Percentiles rank a stretch among this genome's conserved stretches.
phyloP scores from a whole-genome alignment of 2,113 vertebrate genomes.

The Peromyscus maniculatus region DNA sequence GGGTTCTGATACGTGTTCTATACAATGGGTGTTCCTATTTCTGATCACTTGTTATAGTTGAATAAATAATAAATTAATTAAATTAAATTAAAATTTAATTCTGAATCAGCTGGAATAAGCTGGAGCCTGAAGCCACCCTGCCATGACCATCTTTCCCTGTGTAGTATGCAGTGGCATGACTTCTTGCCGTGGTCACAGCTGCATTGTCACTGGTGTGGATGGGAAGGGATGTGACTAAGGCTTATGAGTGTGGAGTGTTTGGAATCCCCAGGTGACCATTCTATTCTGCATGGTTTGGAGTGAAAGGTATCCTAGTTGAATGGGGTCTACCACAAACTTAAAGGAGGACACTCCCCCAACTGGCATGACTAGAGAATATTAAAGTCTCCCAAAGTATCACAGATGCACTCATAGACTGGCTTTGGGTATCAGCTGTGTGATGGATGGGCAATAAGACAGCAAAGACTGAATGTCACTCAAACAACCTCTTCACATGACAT shows the following conservation, averaged over 20 bases:
- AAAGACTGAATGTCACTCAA: neutral
- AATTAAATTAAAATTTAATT: too few relatives aligned
- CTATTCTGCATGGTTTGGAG: neutral
- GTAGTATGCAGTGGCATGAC: neutral
- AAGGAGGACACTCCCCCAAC: neutral
- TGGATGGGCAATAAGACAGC: neutral
- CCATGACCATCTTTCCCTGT: neutral
- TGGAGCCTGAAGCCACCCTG: neutral
- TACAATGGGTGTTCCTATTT: too few relatives aligned
- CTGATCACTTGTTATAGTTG: too few relatives aligned
- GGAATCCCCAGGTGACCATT: neutral
- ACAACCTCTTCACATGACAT: neutral
- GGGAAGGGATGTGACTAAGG: neutral
- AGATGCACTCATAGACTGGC: neutral
- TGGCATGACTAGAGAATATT: neutral
- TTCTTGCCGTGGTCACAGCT: neutral
- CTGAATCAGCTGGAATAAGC: neutral
- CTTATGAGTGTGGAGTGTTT: neutral
- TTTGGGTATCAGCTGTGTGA: neutral
- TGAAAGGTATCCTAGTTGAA: neutral
- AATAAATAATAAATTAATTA: too few relatives aligned
- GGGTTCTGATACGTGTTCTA: too few relatives aligned
- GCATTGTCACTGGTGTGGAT: neutral
- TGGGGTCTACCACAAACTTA: neutral
- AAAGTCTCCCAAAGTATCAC: neutral